Conservation (phyloP, 2,888 invertebrate genomes). For the Idaea biselata region DNA sequence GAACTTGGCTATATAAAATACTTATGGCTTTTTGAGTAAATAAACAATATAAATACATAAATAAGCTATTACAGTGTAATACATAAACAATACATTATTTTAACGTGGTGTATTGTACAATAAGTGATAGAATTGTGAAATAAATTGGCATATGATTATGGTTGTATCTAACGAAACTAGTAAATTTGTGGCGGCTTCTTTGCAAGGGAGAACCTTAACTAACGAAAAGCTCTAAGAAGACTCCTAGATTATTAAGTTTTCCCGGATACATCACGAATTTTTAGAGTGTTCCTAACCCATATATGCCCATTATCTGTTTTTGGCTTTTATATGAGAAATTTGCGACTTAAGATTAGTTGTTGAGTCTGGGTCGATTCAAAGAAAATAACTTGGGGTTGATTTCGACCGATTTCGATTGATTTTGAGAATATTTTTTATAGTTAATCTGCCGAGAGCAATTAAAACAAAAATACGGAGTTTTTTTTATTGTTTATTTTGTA, state of each 20-base stretch:
- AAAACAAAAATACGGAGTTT: no score
- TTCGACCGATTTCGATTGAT: no score
- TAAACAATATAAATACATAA: slow-evolving; percentile 15
- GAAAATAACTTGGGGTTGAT: no score
- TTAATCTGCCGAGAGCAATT: no score
- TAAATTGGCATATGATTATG: background rate
- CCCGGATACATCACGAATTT: no score
- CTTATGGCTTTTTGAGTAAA: background rate
- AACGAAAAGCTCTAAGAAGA: background rate
- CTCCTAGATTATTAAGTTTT: background rate
- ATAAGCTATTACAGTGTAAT: slow-evolving; percentile 3
- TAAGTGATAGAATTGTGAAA: background rate
- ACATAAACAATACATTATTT: slow-evolving; percentile 5
- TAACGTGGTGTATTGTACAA: background rate
- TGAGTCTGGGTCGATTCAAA: no score
- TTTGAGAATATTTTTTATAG: no score
- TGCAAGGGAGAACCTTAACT: background rate
- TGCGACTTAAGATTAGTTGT: no score
- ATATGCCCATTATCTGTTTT: no score
- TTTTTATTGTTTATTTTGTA: no score
- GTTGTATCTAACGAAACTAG: background rate
- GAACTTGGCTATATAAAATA: slow-evolving; percentile 21
- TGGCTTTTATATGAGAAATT: no score
- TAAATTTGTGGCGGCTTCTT: background rate
- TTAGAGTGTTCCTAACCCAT: no score